These are phyloP conservation scores for Drosophila lini DNA, from an alignment of 1,140 invertebrate species.

Conservation along the genomic window DNA sequence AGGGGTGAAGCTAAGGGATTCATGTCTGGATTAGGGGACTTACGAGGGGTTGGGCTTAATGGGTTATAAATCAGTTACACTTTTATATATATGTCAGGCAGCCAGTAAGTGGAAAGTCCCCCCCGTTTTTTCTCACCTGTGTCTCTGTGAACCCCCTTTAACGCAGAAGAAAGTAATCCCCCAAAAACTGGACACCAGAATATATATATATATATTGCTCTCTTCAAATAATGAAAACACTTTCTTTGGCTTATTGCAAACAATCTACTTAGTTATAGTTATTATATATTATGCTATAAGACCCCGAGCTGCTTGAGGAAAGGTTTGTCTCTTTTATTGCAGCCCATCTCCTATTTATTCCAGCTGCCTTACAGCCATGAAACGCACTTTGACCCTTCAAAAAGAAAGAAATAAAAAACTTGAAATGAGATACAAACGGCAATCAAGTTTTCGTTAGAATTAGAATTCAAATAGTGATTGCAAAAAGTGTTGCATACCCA, in stretches of 20 bases:
- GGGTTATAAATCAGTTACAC: constrained; percentile 9
- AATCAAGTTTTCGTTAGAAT: constrained; percentile 11
- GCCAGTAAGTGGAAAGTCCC: no score
- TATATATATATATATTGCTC: neutral
- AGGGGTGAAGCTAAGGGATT: neutral
- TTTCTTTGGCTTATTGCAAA: constrained; percentile 12
- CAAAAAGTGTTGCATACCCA: constrained; percentile 31
- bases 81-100: neutral
- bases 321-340: constrained; percentile 9
- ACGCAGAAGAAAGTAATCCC: neutral
- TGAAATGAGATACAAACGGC: constrained; percentile 7
- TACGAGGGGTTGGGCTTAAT: neutral
- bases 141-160: neutral
- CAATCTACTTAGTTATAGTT: constrained; percentile 15
- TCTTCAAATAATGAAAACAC: neutral
- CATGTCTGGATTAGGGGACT: neutral
- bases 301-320: neutral
- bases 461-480: constrained; percentile 1
- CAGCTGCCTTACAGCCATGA: constrained; percentile 24
- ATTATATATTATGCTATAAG: constrained; percentile 11
- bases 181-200: neutral
- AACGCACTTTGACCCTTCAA: constrained; percentile 17
- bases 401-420: neutral
- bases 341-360: constrained; percentile 7
- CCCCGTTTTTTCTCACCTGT: neutral